phyloP scores from a whole-genome alignment of 2,888 invertebrate species.

The Zhuqinia jingwanae region DNA sequence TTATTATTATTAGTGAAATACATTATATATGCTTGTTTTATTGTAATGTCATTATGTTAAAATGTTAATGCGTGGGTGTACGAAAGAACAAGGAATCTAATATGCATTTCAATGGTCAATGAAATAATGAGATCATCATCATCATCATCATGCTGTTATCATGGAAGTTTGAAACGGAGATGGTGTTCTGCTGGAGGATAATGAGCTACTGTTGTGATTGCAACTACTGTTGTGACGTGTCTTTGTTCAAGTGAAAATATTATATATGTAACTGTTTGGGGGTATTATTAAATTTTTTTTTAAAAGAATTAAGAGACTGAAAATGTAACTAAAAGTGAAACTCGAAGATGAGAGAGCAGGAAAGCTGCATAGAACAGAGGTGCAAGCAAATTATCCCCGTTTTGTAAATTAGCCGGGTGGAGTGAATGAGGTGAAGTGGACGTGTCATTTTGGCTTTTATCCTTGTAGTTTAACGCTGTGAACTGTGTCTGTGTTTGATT shows the following conservation, averaged over 20 bases:
- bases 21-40: background rate
- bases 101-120: no score
- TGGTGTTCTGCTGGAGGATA: background rate
- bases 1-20: background rate
- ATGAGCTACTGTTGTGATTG: background rate
- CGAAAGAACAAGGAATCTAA: background rate
- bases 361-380: background rate
- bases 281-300: no score
- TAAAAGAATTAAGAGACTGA: conserved; percentile 5
- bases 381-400: no score
- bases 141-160: background rate
- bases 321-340: conserved; percentile 13
- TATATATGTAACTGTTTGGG: background rate
- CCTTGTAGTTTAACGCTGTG: no score
- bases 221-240: conserved; percentile 12
- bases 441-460: no score
- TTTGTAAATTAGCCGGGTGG: background rate
- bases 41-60: conserved; percentile 16
- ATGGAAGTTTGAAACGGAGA: background rate
- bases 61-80: conserved; percentile 32
- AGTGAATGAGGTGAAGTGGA: no score
- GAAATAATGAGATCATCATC: background rate
- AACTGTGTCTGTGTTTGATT: no score
- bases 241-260: background rate
- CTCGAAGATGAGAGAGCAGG: conserved; percentile 10